phyloP scores from a whole-genome alignment of 64 coral and sea anemone genomes.

The Actinia tenebrosa region DNA sequence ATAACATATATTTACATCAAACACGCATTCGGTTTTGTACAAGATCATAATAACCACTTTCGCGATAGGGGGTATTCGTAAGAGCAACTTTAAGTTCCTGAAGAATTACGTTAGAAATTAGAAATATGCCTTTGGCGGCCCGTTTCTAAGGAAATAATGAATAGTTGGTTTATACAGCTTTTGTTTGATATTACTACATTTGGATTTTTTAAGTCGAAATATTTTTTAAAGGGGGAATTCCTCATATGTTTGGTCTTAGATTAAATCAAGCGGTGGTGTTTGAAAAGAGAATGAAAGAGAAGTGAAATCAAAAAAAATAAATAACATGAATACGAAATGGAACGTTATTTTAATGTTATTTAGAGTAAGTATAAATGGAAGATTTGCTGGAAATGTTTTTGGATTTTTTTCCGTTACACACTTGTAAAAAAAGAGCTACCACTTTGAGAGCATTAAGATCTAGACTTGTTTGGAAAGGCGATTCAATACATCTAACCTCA shows the following conservation, averaged over 20 bases:
- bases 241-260: no score
- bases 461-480: background rate
- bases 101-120: background rate
- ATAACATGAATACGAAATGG: no score
- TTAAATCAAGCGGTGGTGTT: no score
- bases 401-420: background rate
- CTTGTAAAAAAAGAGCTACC: background rate
- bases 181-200: background rate
- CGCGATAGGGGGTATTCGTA: background rate
- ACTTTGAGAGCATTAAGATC: background rate
- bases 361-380: no score
- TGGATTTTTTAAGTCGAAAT: background rate
- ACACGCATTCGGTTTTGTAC: background rate
- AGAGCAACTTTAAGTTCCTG: background rate
- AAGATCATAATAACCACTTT: background rate
- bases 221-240: background rate
- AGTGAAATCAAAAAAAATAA: background rate
- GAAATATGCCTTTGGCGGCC: background rate
- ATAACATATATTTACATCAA: background rate
- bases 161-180: background rate
- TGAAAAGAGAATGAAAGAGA: background rate
- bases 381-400: background rate
- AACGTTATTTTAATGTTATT: no score
- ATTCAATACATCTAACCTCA: background rate
- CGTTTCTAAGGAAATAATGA: background rate